These are phyloP conservation scores for Acrobasis suavella DNA, from an alignment of 2,888 invertebrate genomes.

Conservation along the genomic window DNA sequence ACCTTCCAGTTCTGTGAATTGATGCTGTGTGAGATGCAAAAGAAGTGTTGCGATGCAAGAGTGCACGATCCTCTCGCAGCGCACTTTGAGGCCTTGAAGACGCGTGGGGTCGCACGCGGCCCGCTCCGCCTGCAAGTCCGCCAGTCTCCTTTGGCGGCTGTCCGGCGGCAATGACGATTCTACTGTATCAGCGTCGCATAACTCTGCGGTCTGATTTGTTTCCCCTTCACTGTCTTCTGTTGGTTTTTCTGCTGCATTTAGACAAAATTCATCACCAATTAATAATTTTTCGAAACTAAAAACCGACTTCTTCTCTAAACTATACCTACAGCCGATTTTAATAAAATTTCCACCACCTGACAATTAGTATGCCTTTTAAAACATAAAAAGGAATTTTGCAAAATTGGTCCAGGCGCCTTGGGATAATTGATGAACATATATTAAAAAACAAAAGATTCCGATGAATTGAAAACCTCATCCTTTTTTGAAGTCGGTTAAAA, in stretches of 20 bases:
- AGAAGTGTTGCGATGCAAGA: constrained; percentile 92
- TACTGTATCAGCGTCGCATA: constrained; percentile 85
- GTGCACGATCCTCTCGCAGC: constrained; percentile 89
- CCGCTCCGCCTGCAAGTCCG: constrained; percentile 87
- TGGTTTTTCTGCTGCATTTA: constrained; percentile 70
- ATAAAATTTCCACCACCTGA: too few relatives aligned
- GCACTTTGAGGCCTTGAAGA: constrained; percentile 86
- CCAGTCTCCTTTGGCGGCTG: constrained; percentile 85
- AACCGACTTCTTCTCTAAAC: too few relatives aligned
- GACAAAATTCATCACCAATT: constrained; percentile 9
- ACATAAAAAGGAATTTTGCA: too few relatives aligned
- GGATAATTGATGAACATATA: too few relatives aligned
- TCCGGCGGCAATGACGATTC: constrained; percentile 87
- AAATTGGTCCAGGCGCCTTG: too few relatives aligned
- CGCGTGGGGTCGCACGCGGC: constrained; percentile 92
- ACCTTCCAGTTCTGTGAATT: constrained; percentile 95
- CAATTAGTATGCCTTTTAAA: too few relatives aligned
- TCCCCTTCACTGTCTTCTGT: constrained; percentile 76
- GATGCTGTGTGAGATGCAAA: constrained; percentile 89
- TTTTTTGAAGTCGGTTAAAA: too few relatives aligned
- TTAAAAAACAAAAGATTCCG: too few relatives aligned
- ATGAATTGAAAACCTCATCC: too few relatives aligned
- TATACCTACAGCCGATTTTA: too few relatives aligned
- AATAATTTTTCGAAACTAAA: too few relatives aligned
- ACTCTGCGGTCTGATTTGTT: constrained; percentile 78